A percentile compares a stretch with the other conserved stretches of the same genome.
phyloP scores from a whole-genome alignment of 2,888 invertebrate genomes.

The Catonia carolina region DNA sequence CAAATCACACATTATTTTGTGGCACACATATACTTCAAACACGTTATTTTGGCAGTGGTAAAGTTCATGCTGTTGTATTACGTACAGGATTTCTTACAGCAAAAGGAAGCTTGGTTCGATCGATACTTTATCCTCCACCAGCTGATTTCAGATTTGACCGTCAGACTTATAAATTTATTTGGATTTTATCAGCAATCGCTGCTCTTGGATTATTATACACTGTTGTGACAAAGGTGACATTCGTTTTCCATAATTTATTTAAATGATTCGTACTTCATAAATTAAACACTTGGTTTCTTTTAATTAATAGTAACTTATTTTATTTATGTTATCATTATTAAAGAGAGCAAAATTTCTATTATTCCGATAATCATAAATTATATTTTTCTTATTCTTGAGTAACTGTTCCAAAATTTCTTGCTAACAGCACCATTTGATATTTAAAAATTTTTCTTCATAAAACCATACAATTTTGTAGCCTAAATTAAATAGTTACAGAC shows the following conservation, averaged over 20 bases:
- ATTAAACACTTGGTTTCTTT: neutral
- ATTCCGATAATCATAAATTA: too few relatives aligned
- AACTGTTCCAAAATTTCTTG: too few relatives aligned
- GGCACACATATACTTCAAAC: conserved; percentile 89
- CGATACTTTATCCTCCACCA: conserved; percentile 70
- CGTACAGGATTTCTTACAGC: conserved; percentile 58
- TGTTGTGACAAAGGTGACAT: conserved; percentile 47
- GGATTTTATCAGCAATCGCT: conserved; percentile 47
- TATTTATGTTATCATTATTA: too few relatives aligned
- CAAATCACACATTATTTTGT: conserved; percentile 79
- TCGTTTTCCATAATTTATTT: neutral
- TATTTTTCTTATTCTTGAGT: too few relatives aligned
- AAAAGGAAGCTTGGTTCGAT: conserved; percentile 70
- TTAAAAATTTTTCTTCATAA: too few relatives aligned
- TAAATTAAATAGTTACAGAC: too few relatives aligned
- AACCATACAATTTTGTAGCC: too few relatives aligned
- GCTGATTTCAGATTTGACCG: conserved; percentile 70
- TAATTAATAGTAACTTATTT: too few relatives aligned
- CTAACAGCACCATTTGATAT: too few relatives aligned
- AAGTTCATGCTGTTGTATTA: conserved; percentile 46
- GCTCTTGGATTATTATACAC: conserved; percentile 50
- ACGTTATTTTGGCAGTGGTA: conserved; percentile 64
- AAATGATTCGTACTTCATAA: too few relatives aligned
- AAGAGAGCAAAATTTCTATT: too few relatives aligned
- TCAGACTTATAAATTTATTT: conserved; percentile 56